Evolutionary conservation across 2,888 invertebrate species (phyloP), one percentile per base, ranked within the genome.

Genomic region (Rhodophaea formosa): DNA sequence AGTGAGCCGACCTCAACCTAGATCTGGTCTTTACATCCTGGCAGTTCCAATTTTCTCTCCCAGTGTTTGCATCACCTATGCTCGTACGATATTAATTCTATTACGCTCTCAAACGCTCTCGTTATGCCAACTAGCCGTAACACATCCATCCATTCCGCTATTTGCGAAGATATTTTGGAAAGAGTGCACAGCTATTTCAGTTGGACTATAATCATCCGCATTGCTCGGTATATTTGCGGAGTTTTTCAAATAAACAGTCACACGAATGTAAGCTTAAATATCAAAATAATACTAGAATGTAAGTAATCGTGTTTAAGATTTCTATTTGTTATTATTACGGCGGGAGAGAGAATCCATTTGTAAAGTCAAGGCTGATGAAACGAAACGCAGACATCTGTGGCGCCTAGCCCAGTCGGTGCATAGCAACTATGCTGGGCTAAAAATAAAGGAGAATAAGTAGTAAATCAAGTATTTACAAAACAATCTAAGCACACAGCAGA

Each of bases 321-420:
- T 64, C 63, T 60, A 60, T 68, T 64, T 69, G 62, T 65, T 66
- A 67, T 65, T 66, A 67, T 64, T 58, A 64, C 67, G 63, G 63
- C 63, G 55, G 59, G 58, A 23, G 66, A 68, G 68, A 69, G 64
- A 57, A 64, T 64, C 59, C 58, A 62, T 67, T 63, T 68, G 68
- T 73, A 75, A 74, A 73, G 74, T 70, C 75, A 75, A 75, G 75
- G 75, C 63, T 71, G 62, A 49, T 49, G 57, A 62, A 67, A 62
- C 59, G 23, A 23, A 65, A 59, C 59, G 44, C 42, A 14, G 29
- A 39, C n/a, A 15, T 44, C 7, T 44, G 10, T 16, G 17, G 7
- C 45, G 3, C 8, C 17, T 8, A 16, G 45, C 17, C 7, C 3
- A 45, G 16, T 17, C 10, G 10, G 2, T 17, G 45, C 45, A 17